Evolutionary conservation across 2,888 invertebrate species (phyloP), one percentile per base, ranked within the genome.

Genomic region (Anagyrus pseudococci): DNA sequence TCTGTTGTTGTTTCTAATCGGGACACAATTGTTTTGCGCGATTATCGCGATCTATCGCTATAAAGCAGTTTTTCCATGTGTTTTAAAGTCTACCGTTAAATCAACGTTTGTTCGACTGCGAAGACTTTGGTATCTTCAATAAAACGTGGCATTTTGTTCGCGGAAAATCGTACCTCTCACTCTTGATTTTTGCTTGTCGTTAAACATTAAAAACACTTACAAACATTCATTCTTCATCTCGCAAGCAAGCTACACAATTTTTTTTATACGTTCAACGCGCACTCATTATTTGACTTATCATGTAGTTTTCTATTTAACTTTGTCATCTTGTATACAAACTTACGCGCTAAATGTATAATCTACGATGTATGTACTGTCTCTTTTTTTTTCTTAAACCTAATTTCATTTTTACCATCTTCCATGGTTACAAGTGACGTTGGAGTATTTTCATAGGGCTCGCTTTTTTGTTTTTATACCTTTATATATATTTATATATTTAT

Each of bases 241-340:
- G 29, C 52, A 48, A 41, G 19, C 43, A 25, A 57, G 15, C 44
- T 54, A 53, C 29, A 55, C 55, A 37, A n/a, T n/a, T n/a, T 37
- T 49, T 52, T 52, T 50, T 29, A 29, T 44, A 56, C n/a, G 19
- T 25, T 44, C 53, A 26, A 41, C 55, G 53, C 55, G 53, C 47
- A 29, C 50, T 58, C 55, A 25, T 50, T 41, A 58, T 23, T 58
- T 15, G 46, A 60, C 59, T 55, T 60, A 65, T 53, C 46, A 53
- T 47, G 46, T 59, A 56, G 67, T 8, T 43, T 53, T 58, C 66
- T 71, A 72, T 62, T 69, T 50, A 71, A 70, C 68, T 25, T 57
- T 72, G 70, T 69, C 61, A 75, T 71, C 69, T 78, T 80, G 79
- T 80, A 78, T 80, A 80, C 78, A 80, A 79, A 80, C 76, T 79